Evolutionary conservation across 1,140 invertebrate species (phyloP), one percentile per base, ranked within the genome.

Genomic region (Pteromalus puparum): DNA sequence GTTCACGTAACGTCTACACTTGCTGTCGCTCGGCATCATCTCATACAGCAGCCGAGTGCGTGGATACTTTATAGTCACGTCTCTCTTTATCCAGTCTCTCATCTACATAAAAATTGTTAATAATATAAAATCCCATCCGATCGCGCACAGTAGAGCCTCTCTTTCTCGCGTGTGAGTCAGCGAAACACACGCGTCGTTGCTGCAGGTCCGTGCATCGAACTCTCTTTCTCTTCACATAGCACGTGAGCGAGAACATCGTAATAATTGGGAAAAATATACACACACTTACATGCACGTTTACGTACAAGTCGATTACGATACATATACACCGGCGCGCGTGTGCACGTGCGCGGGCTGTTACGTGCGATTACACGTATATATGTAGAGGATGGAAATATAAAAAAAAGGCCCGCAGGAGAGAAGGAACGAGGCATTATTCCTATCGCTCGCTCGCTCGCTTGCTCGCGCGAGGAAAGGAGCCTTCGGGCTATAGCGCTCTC

Each of bases 211-310:
- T 61, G 42, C 13, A 73, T 53, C 18, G 48, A 81, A 48, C 48
- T 61, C 72, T 82, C 28, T 26, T 4, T 28, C 67, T 61, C 67
- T 28, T 12, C 67, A 3, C 26, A 34, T 5, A 18, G n/a, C 67
- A 67, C 26, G 42, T 15, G 24, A n/a, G 38, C 24, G 18, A 67
- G 67, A 74, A 81, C 48, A 68, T 70, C 6, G 38, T 70, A 61
- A 70, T 78, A 83, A 78, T 83, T 77, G 74, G 65, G 28, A 61
- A 83, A 82, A 78, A 78, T 75, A 81, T 18, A 73, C 24, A 1
- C 10, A 42, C 68, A 26, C n/a, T n/a, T n/a, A n/a, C 7, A 38
- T 2, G 12, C 13, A 61, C n/a, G 30, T 46, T 18, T 13, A 30
- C 61, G 15, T 28, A 61, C n/a, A 75, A 21, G n/a, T 38, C 74